Evolutionary conservation across 2,888 invertebrate genomes (phyloP).

Genomic region (Cerceris ruficornis): DNA sequence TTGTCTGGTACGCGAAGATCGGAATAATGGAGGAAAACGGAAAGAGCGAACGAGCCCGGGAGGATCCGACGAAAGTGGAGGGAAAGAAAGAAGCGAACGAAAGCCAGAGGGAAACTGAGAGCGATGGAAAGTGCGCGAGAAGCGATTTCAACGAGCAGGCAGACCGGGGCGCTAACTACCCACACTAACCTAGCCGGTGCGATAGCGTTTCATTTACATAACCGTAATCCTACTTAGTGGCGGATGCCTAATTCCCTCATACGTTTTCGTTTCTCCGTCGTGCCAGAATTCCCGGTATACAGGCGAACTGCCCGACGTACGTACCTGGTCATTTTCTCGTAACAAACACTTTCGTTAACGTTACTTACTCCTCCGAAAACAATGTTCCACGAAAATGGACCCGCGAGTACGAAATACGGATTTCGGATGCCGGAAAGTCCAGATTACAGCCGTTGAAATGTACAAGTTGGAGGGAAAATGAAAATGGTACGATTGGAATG

Average conservation of each 20-base stretch:
- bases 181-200: constrained; percentile 42
- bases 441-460: constrained; percentile 26
- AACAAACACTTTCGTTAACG: constrained; percentile 32
- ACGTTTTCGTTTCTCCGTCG: constrained; percentile 57
- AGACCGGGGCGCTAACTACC: constrained; percentile 58
- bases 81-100: constrained; percentile 38
- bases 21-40: constrained; percentile 47
- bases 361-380: neutral
- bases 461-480: constrained; percentile 14
- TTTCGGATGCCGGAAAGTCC: constrained; percentile 15
- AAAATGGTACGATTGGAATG: constrained; percentile 26
- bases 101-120: constrained; percentile 9
- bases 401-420: neutral
- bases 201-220: constrained; percentile 78
- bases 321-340: constrained; percentile 40
- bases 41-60: constrained; percentile 14
- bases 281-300: constrained; percentile 33
- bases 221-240: constrained; percentile 76
- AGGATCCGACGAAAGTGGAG: constrained; percentile 4
- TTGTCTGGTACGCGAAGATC: constrained; percentile 48
- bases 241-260: constrained; percentile 68
- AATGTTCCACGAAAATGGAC: neutral
- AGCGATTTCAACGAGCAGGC: constrained; percentile 46
- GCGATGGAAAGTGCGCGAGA: constrained; percentile 51
- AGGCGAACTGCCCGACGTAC: constrained; percentile 26